A percentile compares a stretch with the other conserved stretches of the same genome.
Conservation (phyloP, 2,797 vertebrate genomes). For the Dipus sagitta region DNA sequence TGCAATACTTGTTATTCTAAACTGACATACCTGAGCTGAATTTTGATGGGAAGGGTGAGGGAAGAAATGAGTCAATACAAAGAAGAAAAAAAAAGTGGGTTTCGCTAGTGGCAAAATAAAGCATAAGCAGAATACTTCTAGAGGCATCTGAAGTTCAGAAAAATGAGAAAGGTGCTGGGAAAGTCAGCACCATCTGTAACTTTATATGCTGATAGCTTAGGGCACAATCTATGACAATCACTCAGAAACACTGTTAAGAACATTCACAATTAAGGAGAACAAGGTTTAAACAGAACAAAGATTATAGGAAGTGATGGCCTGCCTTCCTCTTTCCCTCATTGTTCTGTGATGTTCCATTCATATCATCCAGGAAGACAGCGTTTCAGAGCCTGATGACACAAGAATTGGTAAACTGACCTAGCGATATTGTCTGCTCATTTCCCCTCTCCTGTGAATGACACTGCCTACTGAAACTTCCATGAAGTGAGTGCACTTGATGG, state of each 20-base stretch:
- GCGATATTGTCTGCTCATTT: slow-evolving; percentile 69
- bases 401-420: slow-evolving; percentile 61
- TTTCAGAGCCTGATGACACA: slow-evolving; percentile 63
- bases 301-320: slow-evolving; percentile 19
- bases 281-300: slow-evolving; percentile 80
- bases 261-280: slow-evolving; percentile 71
- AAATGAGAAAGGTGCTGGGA: slow-evolving; percentile 81
- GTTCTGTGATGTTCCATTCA: slow-evolving; percentile 60
- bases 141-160: slow-evolving; percentile 83
- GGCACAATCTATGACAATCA: slow-evolving; percentile 72
- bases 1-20: slow-evolving; percentile 64
- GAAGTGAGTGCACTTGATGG: slow-evolving; percentile 81
- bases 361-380: slow-evolving; percentile 63
- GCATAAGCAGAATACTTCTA: slow-evolving; percentile 84
- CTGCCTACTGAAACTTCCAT: neutral
- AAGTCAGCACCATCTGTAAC: slow-evolving; percentile 84
- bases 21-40: slow-evolving; percentile 73
- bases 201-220: slow-evolving; percentile 78
- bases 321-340: slow-evolving; percentile 47
- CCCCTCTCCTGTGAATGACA: neutral
- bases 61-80: slow-evolving; percentile 71
- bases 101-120: slow-evolving; percentile 83
- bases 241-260: slow-evolving; percentile 84
- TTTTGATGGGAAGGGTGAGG: neutral
- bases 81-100: slow-evolving; percentile 79